Base-by-base conservation (phyloP, 2,888 invertebrate genomes). In the Linnaemya tessellans region DNA sequence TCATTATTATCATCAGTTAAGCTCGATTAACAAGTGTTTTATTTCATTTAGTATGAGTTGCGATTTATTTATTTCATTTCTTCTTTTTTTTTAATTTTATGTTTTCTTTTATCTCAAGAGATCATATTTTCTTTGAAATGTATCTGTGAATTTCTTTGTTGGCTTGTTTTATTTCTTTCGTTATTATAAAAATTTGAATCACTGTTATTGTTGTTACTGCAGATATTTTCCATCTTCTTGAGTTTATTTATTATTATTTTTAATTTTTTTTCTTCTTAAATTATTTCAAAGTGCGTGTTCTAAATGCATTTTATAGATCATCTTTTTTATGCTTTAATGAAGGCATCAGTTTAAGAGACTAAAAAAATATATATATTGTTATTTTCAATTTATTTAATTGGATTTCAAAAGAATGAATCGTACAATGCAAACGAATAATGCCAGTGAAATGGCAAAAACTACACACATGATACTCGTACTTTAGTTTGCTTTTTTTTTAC, bases 1-100 rank as follows among this genome's bases (percentile, higher is more conserved):
- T 30, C 60, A 78, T 79, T 51, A 54, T 67, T 56, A 75, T 65
- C 71, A 85, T 85, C 81, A 82, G 82, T 85, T 85, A 80, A 82
- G 85, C 85, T 79, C 82, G 79, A 85, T 85, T 85, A 85, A 85
- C 85, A 82, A 85, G 85, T 85, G 85, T 85, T 85, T 85, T 85
- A 85, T 82, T 80, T 85, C 60, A 67, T 74, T 80, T 54, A 58
- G 41, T 74, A 62, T 41, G 43, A 80, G 60, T 77, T 77, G 74
- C 77, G 30, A 80, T 80, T 75, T 74, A 64, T 80, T 56, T 64
- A 73, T 78, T 67, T 74, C 11, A 73, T 49, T 65, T 62, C 25
- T 25, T 71, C 56, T 65, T 10, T 4, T 58, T 22, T 38, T 51
- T 71, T 20, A 58, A 41, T 46, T 58, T 30, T 13, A 41, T n/a